Evolutionary conservation across 2,113 vertebrate genomes (phyloP), one percentile per base, ranked within the genome.

Genomic region (Odontophorus gujanensis): DNA sequence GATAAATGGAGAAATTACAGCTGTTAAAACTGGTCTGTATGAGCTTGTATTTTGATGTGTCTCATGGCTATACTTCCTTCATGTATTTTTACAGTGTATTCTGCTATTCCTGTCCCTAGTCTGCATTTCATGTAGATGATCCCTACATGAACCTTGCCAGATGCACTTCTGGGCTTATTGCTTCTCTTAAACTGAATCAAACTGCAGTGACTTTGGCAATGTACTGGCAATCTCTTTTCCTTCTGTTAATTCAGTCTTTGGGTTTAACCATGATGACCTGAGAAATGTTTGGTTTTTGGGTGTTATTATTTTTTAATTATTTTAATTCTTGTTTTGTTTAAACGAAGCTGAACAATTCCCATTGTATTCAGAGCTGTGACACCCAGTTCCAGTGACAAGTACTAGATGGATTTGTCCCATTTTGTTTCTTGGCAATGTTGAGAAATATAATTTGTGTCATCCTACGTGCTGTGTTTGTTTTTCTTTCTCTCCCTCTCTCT

Each of bases 371-470:
- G 88, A 96, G 92, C 93, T 96, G 86, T 96, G 83, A 89, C 0
- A 4, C 90, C 85, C 83, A 81, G 80, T 96, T 95, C 62, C 88
- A 68, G 85, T 96, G 89, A 87, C 78, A 96, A 92, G 63, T 95
- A 93, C 81, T 95, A 92, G 86, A 87, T 90, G 67, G 69, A 91
- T 96, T 95, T 95, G 93, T 96, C 86, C 90, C 77, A 73, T 93
- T 89, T 89, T 97, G 94, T 96, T 96, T 93, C 83, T 93, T 95
- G 90, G 78, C 59, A 1, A 92, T 90, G 92, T 96, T 96, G 93
- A 90, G 86, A 97, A 97, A 97, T 97, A 97, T 92, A 96, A 93
- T 94, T 93, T 96, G 90, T 97, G 95, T 96, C 94, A 95, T 96
- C 94, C 55, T 50, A 69, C 89, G 3, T 68, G 42, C 47, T 28